A percentile compares a stretch with the other conserved stretches of the same genome.
Conservation (phyloP, 2,888 invertebrate species). For the Plagiodera versicolora region DNA sequence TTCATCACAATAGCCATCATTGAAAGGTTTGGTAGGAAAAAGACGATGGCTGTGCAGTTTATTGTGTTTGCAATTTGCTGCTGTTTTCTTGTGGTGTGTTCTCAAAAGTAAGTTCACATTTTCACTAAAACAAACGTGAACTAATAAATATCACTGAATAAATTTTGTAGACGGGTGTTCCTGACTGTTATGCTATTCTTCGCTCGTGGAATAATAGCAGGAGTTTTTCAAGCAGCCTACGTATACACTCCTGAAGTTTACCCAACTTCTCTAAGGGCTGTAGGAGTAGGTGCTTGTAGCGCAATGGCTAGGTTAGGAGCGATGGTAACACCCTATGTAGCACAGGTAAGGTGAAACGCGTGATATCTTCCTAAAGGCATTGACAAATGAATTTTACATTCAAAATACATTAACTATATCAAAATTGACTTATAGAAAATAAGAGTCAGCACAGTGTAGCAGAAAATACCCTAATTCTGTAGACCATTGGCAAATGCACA, state of each 20-base stretch:
- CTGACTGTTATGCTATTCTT: constrained; percentile 84
- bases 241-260: constrained; percentile 96
- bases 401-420: too few species aligned
- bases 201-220: constrained; percentile 89
- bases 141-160: too few species aligned
- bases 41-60: constrained; percentile 93
- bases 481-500: too few species aligned
- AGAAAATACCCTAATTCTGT: too few species aligned
- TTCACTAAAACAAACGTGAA: too few species aligned
- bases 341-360: constrained; percentile 72
- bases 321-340: constrained; percentile 92
- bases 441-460: too few species aligned
- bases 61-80: constrained; percentile 78
- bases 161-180: constrained; percentile 64
- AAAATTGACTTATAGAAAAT: too few species aligned
- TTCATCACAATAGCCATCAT: constrained; percentile 88
- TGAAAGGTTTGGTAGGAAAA: constrained; percentile 86
- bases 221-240: constrained; percentile 93
- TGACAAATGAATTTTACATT: too few species aligned
- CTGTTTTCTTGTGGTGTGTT: constrained; percentile 73
- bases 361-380: too few species aligned
- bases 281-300: constrained; percentile 92
- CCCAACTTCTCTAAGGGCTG: constrained; percentile 83
- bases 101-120: constrained; percentile 71
- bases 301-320: constrained; percentile 90